Base-by-base conservation (phyloP, 2,797 vertebrate genomes). In the Labeo calbasu region DNA sequence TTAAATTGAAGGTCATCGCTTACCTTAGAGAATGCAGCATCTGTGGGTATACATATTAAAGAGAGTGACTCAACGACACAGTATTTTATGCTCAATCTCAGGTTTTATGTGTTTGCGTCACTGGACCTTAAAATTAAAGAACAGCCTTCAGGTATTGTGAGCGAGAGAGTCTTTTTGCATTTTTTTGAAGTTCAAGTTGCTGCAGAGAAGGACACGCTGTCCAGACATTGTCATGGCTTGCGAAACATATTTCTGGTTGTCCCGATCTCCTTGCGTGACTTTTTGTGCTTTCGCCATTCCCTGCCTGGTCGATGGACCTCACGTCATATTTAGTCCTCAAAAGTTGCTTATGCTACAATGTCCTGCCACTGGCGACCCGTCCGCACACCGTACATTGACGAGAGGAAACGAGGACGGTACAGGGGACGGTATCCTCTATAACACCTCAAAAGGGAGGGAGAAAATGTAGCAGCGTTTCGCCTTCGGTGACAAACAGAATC, bases 1-100 rank as follows among this genome's bases (percentile, higher is more conserved):
- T 28, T 63, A 19, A 76, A 40, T 9, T 83, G 86, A 88, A 88
- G 89, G 87, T 90, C 87, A 89, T 79, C 46, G 66, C 72, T 89
- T 79, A 87, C 86, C 77, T 84, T 84, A 71, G 76, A 77, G 73
- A 71, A 82, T 79, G 43, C 85, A 72, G 77, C 51, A 53, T 84
- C 23, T 75, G 11, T 70, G 43, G 48, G 13, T n/a, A 43, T 28
- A 15, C 7, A 7, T 19, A 43, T 28, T 48, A 73, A 46, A 69
- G 9, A 69, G n/a, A 68, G 68, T 15, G 63, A 77, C 63, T 83
- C 40, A 17, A 50, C 9, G 50, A 23, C 81, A 73, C 32, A 19
- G 28, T 28, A 5, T 55, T 59, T 66, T 12, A 69, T 32, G n/a
- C 51, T n/a, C 73, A n/a, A 43, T 77, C 12, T 48, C 10, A 21